These are phyloP conservation scores for Chinchilla lanigera DNA, from an alignment of 2,113 vertebrate genomes.

Conservation along the genomic window DNA sequence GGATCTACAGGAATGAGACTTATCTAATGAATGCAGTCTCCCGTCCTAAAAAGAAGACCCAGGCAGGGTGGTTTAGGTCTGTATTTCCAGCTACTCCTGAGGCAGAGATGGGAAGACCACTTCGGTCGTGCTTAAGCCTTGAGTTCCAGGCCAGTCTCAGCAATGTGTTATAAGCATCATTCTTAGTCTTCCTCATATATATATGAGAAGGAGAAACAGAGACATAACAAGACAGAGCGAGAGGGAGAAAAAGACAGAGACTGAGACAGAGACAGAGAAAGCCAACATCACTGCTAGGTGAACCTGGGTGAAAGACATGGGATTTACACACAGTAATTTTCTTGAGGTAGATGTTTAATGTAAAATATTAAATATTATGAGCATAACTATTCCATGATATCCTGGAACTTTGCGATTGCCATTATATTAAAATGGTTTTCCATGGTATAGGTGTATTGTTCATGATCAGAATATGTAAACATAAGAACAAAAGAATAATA, in stretches of 20 bases:
- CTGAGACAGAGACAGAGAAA: neutral
- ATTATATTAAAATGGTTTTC: neutral
- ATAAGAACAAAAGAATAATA: neutral
- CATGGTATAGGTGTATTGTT: neutral
- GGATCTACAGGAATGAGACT: neutral
- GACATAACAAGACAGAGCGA: no score
- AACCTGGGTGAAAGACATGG: neutral
- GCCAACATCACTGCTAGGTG: neutral
- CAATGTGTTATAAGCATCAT: neutral
- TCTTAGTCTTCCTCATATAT: no score
- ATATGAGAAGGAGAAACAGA: no score
- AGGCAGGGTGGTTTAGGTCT: neutral
- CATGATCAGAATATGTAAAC: neutral
- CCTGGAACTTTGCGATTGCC: neutral
- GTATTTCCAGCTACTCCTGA: neutral
- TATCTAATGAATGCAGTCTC: neutral
- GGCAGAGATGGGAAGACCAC: neutral
- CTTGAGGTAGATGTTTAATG: neutral
- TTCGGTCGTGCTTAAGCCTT: neutral
- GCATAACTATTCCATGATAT: neutral
- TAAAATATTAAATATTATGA: neutral
- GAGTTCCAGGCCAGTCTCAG: neutral
- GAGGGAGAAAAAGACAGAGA: no score
- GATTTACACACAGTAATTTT: neutral
- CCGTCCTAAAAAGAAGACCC: neutral